Evolutionary conservation across 2,113 vertebrate species (phyloP).

Genomic region (Glaucidium brasilianum): DNA sequence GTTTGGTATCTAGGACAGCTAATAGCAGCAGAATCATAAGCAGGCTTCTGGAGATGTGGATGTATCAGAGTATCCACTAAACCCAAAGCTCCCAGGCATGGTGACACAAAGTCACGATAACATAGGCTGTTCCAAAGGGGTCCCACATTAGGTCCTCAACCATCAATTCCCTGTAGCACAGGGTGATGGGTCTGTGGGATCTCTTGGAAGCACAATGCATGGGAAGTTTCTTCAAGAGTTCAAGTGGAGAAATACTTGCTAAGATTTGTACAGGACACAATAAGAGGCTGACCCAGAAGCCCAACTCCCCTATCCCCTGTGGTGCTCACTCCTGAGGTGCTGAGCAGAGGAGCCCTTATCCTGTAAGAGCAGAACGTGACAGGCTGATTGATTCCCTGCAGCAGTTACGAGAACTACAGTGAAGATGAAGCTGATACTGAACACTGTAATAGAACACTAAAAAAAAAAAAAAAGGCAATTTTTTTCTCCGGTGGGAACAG

Average conservation of each 20-base stretch:
- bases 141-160: neutral
- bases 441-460: neutral
- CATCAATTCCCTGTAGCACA: neutral
- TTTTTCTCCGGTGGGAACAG: neutral
- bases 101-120: neutral
- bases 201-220: neutral
- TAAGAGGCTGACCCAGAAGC: neutral
- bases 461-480: neutral
- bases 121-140: neutral
- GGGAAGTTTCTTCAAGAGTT: neutral
- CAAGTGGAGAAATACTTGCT: neutral
- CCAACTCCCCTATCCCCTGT: fast-evolving
- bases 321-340: fast-evolving
- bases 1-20: neutral
- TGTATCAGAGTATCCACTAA: neutral
- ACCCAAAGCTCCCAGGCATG: neutral
- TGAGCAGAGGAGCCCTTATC: neutral
- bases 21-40: neutral
- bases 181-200: neutral
- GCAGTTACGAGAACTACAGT: neutral
- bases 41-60: neutral
- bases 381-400: neutral
- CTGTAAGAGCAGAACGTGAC: neutral
- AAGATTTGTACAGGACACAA: neutral
- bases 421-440: neutral